A percentile compares a stretch with the other conserved stretches of the same genome.
Conservation (phyloP, 2,888 invertebrate species). For the Mystacides longicornis region DNA sequence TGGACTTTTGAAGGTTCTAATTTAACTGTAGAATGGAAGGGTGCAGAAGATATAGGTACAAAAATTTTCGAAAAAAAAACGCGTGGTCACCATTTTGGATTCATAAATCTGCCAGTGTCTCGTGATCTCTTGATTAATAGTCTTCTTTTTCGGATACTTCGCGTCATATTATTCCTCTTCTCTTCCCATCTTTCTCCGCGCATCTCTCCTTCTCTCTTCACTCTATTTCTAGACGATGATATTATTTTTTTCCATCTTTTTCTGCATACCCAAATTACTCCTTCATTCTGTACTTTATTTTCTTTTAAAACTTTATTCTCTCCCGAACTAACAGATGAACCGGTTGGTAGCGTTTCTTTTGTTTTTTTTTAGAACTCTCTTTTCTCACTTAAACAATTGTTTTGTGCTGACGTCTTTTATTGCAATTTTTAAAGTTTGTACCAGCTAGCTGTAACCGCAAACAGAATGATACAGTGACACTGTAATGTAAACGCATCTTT, state of each 20-base stretch:
- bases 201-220: background rate
- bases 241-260: background rate
- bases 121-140: constrained; percentile 14
- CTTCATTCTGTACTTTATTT: too few relatives aligned
- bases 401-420: background rate
- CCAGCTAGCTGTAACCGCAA: too few relatives aligned
- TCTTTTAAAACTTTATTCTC: too few relatives aligned
- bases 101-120: constrained; percentile 21
- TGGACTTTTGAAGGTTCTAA: too few relatives aligned
- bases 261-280: too few relatives aligned
- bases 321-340: too few relatives aligned
- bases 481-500: too few relatives aligned
- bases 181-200: background rate
- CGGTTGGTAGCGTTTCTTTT: too few relatives aligned
- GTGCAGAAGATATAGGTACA: background rate
- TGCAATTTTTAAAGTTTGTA: background rate
- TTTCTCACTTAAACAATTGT: background rate
- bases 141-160: constrained; percentile 11
- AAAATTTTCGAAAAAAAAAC: background rate
- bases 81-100: background rate
- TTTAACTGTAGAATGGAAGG: too few relatives aligned
- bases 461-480: too few relatives aligned
- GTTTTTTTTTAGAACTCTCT: background rate
- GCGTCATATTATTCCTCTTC: background rate
- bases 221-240: background rate